These are phyloP conservation scores for Brassicogethes aeneus DNA, from an alignment of 2,888 invertebrate species.

Conservation along the genomic window DNA sequence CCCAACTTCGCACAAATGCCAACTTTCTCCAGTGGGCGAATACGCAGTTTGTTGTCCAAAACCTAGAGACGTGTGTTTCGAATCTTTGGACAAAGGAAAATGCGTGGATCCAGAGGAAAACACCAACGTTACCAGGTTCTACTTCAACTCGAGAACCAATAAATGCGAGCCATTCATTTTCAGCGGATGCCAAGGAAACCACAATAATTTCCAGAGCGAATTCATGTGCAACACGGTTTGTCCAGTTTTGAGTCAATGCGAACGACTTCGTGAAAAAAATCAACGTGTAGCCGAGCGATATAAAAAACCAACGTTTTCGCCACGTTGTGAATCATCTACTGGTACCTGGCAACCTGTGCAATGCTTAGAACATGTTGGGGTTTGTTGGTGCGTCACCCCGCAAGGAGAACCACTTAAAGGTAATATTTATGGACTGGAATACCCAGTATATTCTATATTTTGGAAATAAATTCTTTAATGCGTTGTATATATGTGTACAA, in stretches of 20 bases:
- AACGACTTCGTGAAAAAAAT: conserved; percentile 70
- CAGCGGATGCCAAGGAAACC: conserved; percentile 69
- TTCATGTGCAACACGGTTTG: conserved; percentile 72
- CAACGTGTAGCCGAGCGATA: conserved; percentile 60
- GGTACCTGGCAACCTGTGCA: conserved; percentile 78
- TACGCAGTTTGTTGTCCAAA: conserved; percentile 85
- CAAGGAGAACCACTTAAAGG: conserved; percentile 76
- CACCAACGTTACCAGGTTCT: conserved; percentile 51
- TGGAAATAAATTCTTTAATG: no score
- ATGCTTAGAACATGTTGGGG: conserved; percentile 66
- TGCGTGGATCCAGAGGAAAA: conserved; percentile 45
- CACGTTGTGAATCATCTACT: conserved; percentile 60
- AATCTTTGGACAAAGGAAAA: conserved; percentile 53
- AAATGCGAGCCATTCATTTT: conserved; percentile 64
- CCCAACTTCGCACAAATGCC: conserved; percentile 78
- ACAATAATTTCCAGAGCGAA: conserved; percentile 77
- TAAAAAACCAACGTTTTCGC: conserved; percentile 67
- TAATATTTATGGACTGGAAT: no score
- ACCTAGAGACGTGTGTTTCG: conserved; percentile 75
- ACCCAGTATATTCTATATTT: no score
- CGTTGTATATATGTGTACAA: no score
- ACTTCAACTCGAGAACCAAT: conserved; percentile 69
- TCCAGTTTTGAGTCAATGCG: conserved; percentile 76
- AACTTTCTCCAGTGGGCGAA: conserved; percentile 70
- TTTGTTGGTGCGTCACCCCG: conserved; percentile 82